phyloP scores from a whole-genome alignment of 2,113 vertebrate genomes.

The Toxotes jaculatrix region DNA sequence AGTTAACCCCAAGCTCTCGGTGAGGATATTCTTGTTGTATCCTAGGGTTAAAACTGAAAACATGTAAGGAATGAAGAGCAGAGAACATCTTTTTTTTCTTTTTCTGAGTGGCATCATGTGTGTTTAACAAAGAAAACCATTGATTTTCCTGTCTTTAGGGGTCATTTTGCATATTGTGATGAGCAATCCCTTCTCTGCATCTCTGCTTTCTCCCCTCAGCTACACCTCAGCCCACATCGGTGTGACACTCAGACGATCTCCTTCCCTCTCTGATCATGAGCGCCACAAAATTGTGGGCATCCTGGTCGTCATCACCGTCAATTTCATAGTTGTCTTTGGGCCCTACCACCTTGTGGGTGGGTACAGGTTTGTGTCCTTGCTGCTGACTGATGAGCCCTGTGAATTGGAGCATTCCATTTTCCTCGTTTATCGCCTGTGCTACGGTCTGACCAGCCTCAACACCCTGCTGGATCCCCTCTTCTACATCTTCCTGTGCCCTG shows the following conservation, averaged over 20 bases:
- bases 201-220: conserved; percentile 59
- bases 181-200: not conserved
- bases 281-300: conserved; percentile 84
- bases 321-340: conserved; percentile 84
- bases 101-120: not conserved
- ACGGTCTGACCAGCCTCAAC: conserved; percentile 86
- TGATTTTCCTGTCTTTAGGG: not conserved
- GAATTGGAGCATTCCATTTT: conserved; percentile 81
- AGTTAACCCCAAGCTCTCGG: conserved; percentile 38
- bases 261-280: conserved; percentile 80
- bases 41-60: not conserved
- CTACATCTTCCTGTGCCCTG: conserved; percentile 84
- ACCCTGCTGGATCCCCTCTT: conserved; percentile 86
- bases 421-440: conserved; percentile 83
- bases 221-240: conserved; percentile 84
- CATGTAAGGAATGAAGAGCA: not conserved
- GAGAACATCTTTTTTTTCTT: not conserved
- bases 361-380: conserved; percentile 82
- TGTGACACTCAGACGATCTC: conserved; percentile 79
- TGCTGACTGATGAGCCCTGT: conserved; percentile 79
- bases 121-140: not conserved
- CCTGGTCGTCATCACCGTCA: conserved; percentile 84
- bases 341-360: conserved; percentile 85
- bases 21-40: not conserved
- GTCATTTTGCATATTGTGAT: not conserved